A percentile compares a stretch with the other conserved stretches of the same genome.
phyloP scores from a whole-genome alignment of 2,888 invertebrate genomes.

The Agriopis marginaria region DNA sequence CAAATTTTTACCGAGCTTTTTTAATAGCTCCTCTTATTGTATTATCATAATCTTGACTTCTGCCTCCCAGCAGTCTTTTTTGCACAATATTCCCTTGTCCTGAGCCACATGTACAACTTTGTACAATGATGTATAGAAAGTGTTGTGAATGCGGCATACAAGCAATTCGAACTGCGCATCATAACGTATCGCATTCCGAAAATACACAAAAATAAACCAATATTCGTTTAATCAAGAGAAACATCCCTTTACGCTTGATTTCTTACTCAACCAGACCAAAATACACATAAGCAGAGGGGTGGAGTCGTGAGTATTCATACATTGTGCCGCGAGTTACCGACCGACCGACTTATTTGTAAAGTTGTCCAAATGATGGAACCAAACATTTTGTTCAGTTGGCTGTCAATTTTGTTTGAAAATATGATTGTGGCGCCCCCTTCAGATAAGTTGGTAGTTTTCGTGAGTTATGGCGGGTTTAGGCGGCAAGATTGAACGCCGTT shows the following conservation, averaged over 20 bases:
- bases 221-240: constrained; percentile 16
- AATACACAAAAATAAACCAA: constrained; percentile 3
- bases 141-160: background rate
- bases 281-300: constrained; percentile 3
- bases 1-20: too few relatives aligned
- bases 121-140: background rate
- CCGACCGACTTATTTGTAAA: background rate
- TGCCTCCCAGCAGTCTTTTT: too few relatives aligned
- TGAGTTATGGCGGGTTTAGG: constrained; percentile 31
- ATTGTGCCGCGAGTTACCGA: constrained; percentile 13
- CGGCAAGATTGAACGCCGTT: constrained; percentile 35
- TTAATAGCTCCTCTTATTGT: too few relatives aligned
- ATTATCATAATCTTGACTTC: too few relatives aligned
- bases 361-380: background rate
- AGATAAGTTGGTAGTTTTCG: background rate
- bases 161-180: background rate
- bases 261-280: constrained; percentile 13
- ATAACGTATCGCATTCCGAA: background rate
- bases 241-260: constrained; percentile 19
- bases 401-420: constrained; percentile 1
- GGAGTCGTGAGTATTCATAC: constrained; percentile 24
- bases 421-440: background rate
- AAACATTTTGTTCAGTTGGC: background rate
- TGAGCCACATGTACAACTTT: too few relatives aligned
- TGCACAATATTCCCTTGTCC: too few relatives aligned